phyloP scores from a whole-genome alignment of 2,888 invertebrate species.

The Rutpela maculata region DNA sequence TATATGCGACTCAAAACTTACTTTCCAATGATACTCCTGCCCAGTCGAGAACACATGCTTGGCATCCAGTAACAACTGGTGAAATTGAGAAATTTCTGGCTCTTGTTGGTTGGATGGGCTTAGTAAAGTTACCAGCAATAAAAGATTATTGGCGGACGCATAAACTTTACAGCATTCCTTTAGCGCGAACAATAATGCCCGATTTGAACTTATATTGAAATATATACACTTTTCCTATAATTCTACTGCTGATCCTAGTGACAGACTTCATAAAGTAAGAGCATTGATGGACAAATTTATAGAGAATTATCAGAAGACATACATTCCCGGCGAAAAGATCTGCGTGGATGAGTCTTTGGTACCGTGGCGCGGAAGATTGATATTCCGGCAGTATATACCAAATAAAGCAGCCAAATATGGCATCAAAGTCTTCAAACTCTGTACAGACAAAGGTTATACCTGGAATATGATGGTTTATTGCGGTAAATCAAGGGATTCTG shows the following conservation, averaged over 20 bases:
- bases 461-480: conserved; percentile 44
- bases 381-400: conserved; percentile 49
- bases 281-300: conserved; percentile 34
- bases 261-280: conserved; percentile 25
- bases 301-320: conserved; percentile 38
- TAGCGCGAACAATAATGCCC: conserved; percentile 31
- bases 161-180: conserved; percentile 39
- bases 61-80: conserved; percentile 24
- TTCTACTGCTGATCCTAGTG: background rate
- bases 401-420: conserved; percentile 46
- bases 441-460: conserved; percentile 47
- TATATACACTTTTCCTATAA: conserved; percentile 35
- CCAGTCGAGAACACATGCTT: conserved; percentile 39
- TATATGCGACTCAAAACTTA: conserved; percentile 43
- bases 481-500: background rate
- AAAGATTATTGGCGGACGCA: background rate
- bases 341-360: conserved; percentile 46
- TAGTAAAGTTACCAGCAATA: conserved; percentile 42
- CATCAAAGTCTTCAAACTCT: conserved; percentile 45
- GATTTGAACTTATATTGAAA: conserved; percentile 30
- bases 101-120: conserved; percentile 40
- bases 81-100: conserved; percentile 24
- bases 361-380: conserved; percentile 46
- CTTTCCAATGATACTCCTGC: conserved; percentile 31
- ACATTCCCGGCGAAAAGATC: conserved; percentile 52